phyloP scores from a whole-genome alignment of 2,797 vertebrate genomes.

The Oreortyx pictus region DNA sequence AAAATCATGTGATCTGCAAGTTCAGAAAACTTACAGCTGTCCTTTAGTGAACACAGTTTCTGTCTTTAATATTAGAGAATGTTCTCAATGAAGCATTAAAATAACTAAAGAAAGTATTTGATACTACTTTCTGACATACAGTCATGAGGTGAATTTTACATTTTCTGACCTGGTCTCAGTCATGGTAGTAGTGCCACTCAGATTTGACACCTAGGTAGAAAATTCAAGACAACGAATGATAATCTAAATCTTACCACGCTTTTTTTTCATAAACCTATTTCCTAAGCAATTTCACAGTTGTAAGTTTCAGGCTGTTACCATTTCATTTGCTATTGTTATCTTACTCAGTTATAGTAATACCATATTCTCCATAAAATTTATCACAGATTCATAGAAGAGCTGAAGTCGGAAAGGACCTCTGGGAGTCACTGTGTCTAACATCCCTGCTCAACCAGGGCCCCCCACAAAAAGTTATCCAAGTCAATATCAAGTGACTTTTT shows the following conservation, averaged over 20 bases:
- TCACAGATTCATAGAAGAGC: background rate
- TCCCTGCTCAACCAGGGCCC: no score
- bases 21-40: no score
- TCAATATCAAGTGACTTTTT: no score
- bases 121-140: background rate
- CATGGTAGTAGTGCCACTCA: background rate
- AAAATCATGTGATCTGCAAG: background rate
- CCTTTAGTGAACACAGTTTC: background rate
- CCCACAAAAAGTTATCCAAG: no score
- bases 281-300: background rate
- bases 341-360: background rate
- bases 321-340: background rate
- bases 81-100: background rate
- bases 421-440: no score
- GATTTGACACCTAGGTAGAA: background rate
- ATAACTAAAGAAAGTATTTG: background rate
- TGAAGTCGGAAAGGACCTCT: no score
- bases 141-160: background rate
- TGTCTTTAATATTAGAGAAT: accelerated
- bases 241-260: background rate
- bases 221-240: background rate
- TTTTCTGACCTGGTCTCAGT: background rate
- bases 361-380: background rate
- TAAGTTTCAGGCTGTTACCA: background rate
- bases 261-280: background rate